These are phyloP conservation scores for Tylochromis polylepis DNA, from an alignment of 2,113 vertebrate species.

Conservation along the genomic window DNA sequence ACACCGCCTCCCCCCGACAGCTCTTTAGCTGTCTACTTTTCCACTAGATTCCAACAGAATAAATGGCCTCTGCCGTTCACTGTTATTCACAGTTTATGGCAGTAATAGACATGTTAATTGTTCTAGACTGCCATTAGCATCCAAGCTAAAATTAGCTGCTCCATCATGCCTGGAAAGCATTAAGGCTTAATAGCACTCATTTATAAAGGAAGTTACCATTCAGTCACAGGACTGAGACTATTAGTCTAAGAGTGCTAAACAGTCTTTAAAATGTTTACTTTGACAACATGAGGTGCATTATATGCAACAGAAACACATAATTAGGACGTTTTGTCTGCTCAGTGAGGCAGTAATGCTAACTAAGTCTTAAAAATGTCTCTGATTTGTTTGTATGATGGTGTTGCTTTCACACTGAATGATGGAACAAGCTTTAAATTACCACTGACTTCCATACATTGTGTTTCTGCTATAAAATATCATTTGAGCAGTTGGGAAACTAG, in stretches of 20 bases:
- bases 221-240: constrained; percentile 22
- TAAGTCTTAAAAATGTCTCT: background rate
- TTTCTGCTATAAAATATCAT: background rate
- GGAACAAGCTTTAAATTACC: background rate
- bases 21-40: constrained; percentile 6
- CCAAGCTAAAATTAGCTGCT: constrained; percentile 64
- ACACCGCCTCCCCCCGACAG: background rate
- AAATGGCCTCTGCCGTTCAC: constrained; percentile 29
- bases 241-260: constrained; percentile 5
- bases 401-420: background rate
- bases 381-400: background rate
- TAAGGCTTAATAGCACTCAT: constrained; percentile 55
- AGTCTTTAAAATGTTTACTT: constrained; percentile 21
- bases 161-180: constrained; percentile 61
- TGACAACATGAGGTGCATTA: background rate
- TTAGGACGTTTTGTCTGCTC: background rate
- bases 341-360: background rate
- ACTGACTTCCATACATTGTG: background rate
- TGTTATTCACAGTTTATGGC: constrained; percentile 63
- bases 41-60: constrained; percentile 15
- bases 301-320: background rate
- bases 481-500: background rate
- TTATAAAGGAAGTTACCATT: constrained; percentile 53
- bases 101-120: constrained; percentile 65
- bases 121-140: constrained; percentile 52